Percentiles rank a stretch among this genome's conserved stretches.
Evolutionary conservation across 2,888 invertebrate genomes (phyloP).

Genomic region (Entomobrya multifasciata): DNA sequence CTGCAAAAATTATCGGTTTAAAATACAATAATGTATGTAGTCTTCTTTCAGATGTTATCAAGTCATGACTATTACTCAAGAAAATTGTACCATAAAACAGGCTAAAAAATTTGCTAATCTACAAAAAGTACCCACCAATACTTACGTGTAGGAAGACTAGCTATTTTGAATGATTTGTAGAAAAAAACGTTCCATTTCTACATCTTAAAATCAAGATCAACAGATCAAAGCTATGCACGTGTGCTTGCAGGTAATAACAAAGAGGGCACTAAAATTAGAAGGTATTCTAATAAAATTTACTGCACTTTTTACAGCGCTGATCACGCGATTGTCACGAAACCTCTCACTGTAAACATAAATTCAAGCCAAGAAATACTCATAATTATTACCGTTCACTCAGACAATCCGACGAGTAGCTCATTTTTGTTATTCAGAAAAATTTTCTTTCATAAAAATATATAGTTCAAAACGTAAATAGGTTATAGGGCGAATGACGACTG

Average conservation of each 20-base stretch:
- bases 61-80: neutral
- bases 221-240: slow-evolving; percentile 33
- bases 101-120: neutral
- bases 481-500: neutral
- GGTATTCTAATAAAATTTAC: neutral
- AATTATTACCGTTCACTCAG: no score
- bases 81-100: neutral
- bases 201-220: neutral
- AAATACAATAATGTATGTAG: no score
- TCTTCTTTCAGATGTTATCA: no score
- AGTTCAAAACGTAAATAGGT: neutral
- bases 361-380: no score
- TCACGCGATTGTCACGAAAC: neutral
- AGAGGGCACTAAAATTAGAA: slow-evolving; percentile 4
- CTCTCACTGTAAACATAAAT: no score
- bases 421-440: neutral
- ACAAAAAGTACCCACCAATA: neutral
- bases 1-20: no score
- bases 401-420: no score
- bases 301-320: neutral
- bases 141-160: neutral
- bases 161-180: neutral
- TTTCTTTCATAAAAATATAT: neutral
- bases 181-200: neutral
- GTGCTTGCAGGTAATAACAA: neutral